Conservation (phyloP, 2,888 invertebrate species). For the Luperina testacea region DNA sequence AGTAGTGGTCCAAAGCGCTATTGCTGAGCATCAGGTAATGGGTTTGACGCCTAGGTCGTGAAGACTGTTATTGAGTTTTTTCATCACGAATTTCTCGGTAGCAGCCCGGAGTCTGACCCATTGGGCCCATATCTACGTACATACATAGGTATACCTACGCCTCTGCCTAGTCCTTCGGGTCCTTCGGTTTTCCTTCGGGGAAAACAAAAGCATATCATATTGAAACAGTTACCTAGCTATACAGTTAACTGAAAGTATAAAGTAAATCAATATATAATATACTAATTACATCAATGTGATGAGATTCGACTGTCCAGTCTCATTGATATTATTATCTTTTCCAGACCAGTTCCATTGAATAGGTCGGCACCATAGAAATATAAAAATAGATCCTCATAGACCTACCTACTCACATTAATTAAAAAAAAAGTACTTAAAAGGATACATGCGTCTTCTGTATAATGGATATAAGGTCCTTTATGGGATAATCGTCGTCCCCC, state of each 20-base stretch:
- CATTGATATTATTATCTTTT: neutral
- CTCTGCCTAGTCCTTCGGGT: neutral
- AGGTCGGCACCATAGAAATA: too few species aligned
- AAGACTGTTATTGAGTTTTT: neutral
- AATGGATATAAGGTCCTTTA: conserved; percentile 93
- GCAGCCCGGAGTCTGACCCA: neutral
- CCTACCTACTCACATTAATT: too few species aligned
- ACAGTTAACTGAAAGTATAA: neutral
- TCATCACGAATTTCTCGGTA: neutral
- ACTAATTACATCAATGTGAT: neutral
- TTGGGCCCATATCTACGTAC: neutral
- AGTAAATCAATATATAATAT: too few species aligned
- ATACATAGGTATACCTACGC: neutral
- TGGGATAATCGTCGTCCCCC: conserved; percentile 95
- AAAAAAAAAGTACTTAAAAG: conserved; percentile 79
- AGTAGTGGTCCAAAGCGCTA: neutral
- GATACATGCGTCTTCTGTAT: conserved; percentile 99
- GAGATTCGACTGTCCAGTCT: neutral
- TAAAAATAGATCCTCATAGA: too few species aligned
- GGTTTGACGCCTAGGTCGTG: neutral
- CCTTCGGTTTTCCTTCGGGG: neutral
- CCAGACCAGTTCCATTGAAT: neutral
- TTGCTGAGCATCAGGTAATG: neutral
- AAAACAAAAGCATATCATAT: neutral
- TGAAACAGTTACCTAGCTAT: neutral